Percentiles rank a stretch among this genome's conserved stretches.
These are phyloP conservation scores for Epinephelus malabaricus DNA, from an alignment of 2,797 vertebrate species.

Conservation along the genomic window DNA sequence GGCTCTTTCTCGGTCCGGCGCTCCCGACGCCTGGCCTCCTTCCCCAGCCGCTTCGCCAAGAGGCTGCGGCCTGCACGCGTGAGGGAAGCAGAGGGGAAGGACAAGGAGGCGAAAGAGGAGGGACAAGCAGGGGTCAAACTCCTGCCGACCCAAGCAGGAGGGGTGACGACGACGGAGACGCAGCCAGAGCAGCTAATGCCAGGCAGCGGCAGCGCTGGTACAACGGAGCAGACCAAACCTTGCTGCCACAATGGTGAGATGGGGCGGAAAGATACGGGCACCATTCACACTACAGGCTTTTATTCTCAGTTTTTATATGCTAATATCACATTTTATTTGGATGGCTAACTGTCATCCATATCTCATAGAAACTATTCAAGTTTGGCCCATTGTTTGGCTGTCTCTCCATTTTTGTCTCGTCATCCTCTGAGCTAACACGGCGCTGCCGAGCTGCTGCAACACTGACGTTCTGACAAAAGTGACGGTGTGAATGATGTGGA, in stretches of 20 bases:
- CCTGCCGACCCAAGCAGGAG: conserved; percentile 62
- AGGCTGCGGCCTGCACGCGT: conserved; percentile 68
- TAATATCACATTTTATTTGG: not conserved
- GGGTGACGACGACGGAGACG: conserved; percentile 48
- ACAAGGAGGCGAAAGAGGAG: conserved; percentile 62
- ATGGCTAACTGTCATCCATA: not conserved
- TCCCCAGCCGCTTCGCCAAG: conserved; percentile 90
- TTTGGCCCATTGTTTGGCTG: not conserved
- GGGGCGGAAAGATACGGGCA: not conserved
- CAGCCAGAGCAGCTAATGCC: conserved; percentile 33
- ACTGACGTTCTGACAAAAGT: not conserved
- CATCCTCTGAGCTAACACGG: not conserved
- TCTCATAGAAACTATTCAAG: not conserved
- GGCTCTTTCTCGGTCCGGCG: conserved; percentile 90
- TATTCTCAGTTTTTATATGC: not conserved
- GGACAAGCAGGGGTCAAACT: conserved; percentile 49
- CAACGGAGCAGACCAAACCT: conserved; percentile 52
- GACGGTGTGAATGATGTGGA: not conserved
- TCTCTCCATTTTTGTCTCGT: not conserved
- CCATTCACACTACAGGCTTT: not conserved
- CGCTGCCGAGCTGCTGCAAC: not conserved
- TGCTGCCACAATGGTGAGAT: conserved; percentile 81
- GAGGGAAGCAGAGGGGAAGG: conserved; percentile 44
- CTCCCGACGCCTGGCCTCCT: conserved; percentile 94
- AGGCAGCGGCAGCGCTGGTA: not conserved